Evolutionary conservation across 2,113 vertebrate genomes (phyloP).

Genomic region (Chionis minor): DNA sequence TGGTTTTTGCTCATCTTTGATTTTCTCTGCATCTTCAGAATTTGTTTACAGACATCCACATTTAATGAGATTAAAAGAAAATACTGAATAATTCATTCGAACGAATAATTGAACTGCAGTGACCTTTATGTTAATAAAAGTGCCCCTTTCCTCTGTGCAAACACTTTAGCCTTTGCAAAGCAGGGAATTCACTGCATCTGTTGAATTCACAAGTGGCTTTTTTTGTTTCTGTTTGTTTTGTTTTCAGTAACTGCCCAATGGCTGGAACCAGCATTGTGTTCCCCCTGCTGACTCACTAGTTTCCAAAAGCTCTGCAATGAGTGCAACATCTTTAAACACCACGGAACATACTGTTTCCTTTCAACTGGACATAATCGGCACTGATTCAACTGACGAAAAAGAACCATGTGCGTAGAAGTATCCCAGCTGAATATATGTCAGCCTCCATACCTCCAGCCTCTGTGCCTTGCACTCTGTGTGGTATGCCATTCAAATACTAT

Average conservation of each 20-base stretch:
- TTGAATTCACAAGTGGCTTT: slow-evolving; percentile 50
- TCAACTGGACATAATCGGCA: slow-evolving; percentile 44
- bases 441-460: neutral
- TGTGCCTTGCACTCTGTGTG: neutral
- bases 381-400: neutral
- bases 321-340: slow-evolving; percentile 48
- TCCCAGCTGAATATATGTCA: neutral
- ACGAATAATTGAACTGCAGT: slow-evolving; percentile 12
- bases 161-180: slow-evolving; percentile 34
- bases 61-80: slow-evolving; percentile 31
- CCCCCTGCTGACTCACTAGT: slow-evolving; percentile 62
- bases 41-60: slow-evolving; percentile 5
- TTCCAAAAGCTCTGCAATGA: slow-evolving; percentile 49
- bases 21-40: neutral
- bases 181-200: slow-evolving; percentile 57
- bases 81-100: slow-evolving; percentile 53
- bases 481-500: neutral
- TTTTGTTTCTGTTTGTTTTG: slow-evolving; percentile 51
- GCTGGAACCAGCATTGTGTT: slow-evolving; percentile 46
- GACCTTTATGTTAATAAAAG: slow-evolving; percentile 54
- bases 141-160: slow-evolving; percentile 35
- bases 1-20: neutral
- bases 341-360: slow-evolving; percentile 41
- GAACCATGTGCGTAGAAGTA: neutral
- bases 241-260: slow-evolving; percentile 58